Percentiles rank a stretch among this genome's conserved stretches.
These are phyloP conservation scores for Tinea semifulvella DNA, from an alignment of 2,888 invertebrate species.

Conservation along the genomic window DNA sequence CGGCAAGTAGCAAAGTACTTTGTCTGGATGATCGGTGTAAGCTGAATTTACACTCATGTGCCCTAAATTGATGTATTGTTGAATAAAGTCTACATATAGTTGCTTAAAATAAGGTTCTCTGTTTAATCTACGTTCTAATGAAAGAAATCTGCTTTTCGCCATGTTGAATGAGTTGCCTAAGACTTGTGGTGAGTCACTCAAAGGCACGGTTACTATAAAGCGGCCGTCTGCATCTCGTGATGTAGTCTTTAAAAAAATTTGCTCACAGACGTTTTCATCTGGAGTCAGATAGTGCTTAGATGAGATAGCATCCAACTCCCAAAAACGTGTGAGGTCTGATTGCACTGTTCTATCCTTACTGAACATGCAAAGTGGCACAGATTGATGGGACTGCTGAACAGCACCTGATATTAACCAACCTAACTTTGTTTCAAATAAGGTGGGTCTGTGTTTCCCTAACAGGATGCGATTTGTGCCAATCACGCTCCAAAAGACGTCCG, in stretches of 20 bases:
- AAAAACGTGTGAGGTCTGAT: too few species aligned
- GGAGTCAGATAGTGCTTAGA: too few species aligned
- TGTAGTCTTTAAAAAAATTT: neutral
- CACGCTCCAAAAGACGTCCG: neutral
- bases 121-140: neutral
- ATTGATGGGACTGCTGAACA: neutral
- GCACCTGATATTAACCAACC: neutral
- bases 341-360: too few species aligned
- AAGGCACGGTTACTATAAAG: neutral
- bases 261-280: neutral
- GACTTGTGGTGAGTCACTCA: neutral
- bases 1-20: slow-evolving; percentile 6
- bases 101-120: neutral
- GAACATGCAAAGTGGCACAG: too few species aligned
- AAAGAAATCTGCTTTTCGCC: neutral
- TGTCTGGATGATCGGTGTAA: neutral
- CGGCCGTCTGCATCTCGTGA: neutral
- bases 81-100: neutral
- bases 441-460: neutral
- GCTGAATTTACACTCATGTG: neutral
- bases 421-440: neutral
- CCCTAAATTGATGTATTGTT: neutral
- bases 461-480: too few species aligned
- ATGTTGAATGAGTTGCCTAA: neutral
- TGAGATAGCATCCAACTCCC: too few species aligned